These are phyloP conservation scores for Lophura nycthemera DNA, from an alignment of 2,113 vertebrate species.

Conservation along the genomic window DNA sequence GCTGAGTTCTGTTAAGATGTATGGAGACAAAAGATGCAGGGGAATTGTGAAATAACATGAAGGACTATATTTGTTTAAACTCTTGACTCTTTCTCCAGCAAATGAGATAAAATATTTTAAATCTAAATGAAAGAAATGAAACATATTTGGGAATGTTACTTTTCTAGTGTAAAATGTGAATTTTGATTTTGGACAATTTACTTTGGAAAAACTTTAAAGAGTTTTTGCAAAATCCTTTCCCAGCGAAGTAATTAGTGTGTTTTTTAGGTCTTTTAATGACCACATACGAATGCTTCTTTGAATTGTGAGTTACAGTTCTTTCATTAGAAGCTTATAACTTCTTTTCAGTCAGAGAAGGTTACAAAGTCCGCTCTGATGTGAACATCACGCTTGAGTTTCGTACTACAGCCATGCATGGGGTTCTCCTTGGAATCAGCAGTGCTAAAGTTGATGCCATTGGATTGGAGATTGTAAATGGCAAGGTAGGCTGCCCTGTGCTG, in stretches of 20 bases:
- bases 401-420: constrained; percentile 77
- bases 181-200: not conserved
- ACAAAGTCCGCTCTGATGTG: constrained; percentile 90
- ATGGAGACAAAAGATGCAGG: not conserved
- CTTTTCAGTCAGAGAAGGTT: constrained; percentile 88
- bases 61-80: not conserved
- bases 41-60: not conserved
- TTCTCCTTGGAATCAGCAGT: constrained; percentile 92
- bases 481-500: constrained; percentile 77
- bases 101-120: not conserved
- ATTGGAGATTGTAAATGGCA: constrained; percentile 90
- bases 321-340: not conserved
- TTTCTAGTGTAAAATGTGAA: not conserved
- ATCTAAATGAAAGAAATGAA: not conserved
- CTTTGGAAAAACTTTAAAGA: not conserved
- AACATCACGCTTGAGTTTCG: constrained; percentile 89
- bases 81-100: not conserved
- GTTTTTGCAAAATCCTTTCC: not conserved
- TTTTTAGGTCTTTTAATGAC: not conserved
- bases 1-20: not conserved
- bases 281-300: not conserved
- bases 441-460: constrained; percentile 93
- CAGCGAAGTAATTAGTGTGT: not conserved
- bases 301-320: not conserved
- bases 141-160: not conserved